Evolutionary conservation across 2,113 vertebrate species (phyloP), one percentile per base, ranked within the genome.

Genomic region (Ivindomyrus marchei): DNA sequence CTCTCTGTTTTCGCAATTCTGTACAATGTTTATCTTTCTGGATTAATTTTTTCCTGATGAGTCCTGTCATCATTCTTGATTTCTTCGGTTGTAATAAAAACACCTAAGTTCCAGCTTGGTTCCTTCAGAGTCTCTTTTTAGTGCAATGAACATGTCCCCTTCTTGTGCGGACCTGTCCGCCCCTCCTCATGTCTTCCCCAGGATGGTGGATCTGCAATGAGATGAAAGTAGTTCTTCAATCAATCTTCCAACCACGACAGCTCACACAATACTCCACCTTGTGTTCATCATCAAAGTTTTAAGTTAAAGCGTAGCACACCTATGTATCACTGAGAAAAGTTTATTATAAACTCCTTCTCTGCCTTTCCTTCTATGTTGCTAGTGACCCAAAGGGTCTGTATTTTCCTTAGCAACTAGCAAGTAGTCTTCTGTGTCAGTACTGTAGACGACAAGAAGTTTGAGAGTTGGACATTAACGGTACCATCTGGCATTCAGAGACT

Each of bases 131-230:
- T 96, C 93, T 94, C 95, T 47, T 92, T 93, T 92, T 97, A 97
- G 95, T 97, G 96, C 95, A 96, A 96, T 94, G 94, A 94, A 92
- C 93, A 94, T 93, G 93, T 92, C 93, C 90, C 74, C 94, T 90
- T 94, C 93, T 93, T 95, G 95, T 92, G 86, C 66, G 89, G 90
- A 93, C 93, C 91, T 95, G 93, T 91, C 92, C 52, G 92, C 58
- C 53, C 8, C 77, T 3, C 88, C 94, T 98, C 97, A 97, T 94
- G 97, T 98, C 95, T 98, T 98, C 90, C 96, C 97, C 95, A 98
- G 94, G 94, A 98, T 95, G 92, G 97, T 97, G 83, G 97, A 96
- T 93, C 97, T 98, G 95, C 92, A 92, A 94, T 89, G 58, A 89
- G 94, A 94, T 92, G 39, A 89, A 7, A 21, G 24, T n/a, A 56